These are phyloP conservation scores for Butastur rufipennis DNA, from an alignment of 2,113 vertebrate genomes.

Conservation along the genomic window DNA sequence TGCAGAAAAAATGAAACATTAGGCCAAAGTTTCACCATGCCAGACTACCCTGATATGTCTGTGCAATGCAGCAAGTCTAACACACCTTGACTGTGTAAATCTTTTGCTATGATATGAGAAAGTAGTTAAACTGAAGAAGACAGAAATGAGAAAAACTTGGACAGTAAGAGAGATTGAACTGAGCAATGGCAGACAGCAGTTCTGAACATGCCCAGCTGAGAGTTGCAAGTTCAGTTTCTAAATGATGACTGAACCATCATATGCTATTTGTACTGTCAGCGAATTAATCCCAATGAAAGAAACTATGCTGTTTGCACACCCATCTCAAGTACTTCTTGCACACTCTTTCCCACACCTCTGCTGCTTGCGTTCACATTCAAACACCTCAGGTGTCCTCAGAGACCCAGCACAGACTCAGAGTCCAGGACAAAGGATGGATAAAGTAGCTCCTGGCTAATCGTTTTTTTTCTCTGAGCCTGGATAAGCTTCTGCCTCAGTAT, in stretches of 20 bases:
- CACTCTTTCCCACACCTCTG: not conserved
- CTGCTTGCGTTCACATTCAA: not conserved
- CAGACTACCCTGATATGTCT: not conserved
- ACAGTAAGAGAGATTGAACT: not conserved
- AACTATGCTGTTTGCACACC: not conserved
- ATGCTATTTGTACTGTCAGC: not conserved
- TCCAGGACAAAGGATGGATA: not conserved
- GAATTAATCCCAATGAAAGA: not conserved
- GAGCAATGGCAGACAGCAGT: not conserved
- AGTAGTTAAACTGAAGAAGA: not conserved
- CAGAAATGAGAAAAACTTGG: not conserved
- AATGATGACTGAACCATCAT: not conserved
- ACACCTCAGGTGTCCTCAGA: not conserved
- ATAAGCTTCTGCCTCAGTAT: not conserved
- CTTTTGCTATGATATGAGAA: not conserved
- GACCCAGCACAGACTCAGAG: not conserved
- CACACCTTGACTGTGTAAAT: not conserved
- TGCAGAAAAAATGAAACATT: not conserved
- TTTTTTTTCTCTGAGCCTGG: not conserved
- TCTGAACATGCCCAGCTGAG: not conserved
- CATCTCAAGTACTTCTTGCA: not conserved
- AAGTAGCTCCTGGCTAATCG: not conserved
- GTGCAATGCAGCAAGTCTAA: not conserved
- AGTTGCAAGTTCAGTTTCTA: not conserved
- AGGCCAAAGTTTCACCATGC: not conserved